These are phyloP conservation scores for Parus major DNA, from an alignment of 2,113 vertebrate species.

Conservation along the genomic window DNA sequence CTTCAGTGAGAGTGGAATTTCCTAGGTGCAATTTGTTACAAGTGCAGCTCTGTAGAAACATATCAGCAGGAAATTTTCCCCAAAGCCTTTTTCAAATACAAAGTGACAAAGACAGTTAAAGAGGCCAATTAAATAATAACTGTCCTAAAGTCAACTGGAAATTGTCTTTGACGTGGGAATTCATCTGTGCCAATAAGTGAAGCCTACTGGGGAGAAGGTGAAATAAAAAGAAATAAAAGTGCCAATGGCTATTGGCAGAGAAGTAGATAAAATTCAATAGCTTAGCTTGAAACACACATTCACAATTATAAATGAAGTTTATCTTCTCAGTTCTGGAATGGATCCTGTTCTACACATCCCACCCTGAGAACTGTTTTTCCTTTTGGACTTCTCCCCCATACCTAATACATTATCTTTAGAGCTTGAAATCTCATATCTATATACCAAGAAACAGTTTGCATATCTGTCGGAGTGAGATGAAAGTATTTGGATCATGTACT, in stretches of 20 bases:
- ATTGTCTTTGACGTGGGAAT: constrained; percentile 31
- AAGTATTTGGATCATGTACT: neutral
- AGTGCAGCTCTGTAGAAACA: neutral
- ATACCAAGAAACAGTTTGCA: neutral
- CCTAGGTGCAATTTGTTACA: neutral
- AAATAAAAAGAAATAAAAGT: constrained; percentile 19
- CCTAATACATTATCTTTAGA: neutral
- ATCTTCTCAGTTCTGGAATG: neutral
- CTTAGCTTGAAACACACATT: neutral
- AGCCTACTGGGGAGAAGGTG: neutral
- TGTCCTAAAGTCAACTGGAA: constrained; percentile 29
- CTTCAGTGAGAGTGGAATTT: neutral
- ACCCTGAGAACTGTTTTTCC: neutral
- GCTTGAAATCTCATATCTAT: neutral
- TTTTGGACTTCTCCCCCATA: neutral
- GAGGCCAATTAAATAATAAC: constrained; percentile 32
- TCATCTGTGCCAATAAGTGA: neutral
- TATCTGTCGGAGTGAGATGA: neutral
- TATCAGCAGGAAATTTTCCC: neutral
- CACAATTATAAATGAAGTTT: neutral
- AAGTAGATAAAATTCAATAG: constrained; percentile 8
- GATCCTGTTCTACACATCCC: neutral
- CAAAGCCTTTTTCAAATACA: neutral
- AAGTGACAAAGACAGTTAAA: neutral
- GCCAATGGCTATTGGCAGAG: neutral